Percentiles rank a stretch among this genome's conserved stretches.
Conservation (phyloP, 2,113 vertebrate genomes). For the Pipa parva region DNA sequence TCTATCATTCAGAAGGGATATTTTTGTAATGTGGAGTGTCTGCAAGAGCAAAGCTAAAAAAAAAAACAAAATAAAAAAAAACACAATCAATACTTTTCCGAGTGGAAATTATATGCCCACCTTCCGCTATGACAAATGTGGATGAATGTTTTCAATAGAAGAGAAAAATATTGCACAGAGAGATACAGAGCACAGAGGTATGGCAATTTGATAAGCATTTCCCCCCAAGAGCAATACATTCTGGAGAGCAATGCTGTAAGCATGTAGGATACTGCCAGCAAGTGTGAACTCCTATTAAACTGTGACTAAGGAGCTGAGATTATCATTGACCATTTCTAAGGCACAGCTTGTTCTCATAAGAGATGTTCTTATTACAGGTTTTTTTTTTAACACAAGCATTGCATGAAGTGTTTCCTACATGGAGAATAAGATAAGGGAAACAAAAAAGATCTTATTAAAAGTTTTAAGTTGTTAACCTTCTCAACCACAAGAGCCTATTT, state of each 20-base stretch:
- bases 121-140: slow-evolving; percentile 18
- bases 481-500: slow-evolving; percentile 14
- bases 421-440: slow-evolving; percentile 15
- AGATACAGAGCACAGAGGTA: slow-evolving; percentile 15
- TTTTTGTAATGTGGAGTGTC: neutral
- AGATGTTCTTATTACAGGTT: slow-evolving; percentile 16
- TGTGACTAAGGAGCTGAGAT: slow-evolving; percentile 28
- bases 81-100: neutral
- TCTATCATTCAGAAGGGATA: no score
- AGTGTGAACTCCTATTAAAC: slow-evolving; percentile 35
- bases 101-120: slow-evolving; percentile 18
- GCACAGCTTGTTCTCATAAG: slow-evolving; percentile 26
- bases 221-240: slow-evolving; percentile 9
- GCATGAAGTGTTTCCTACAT: slow-evolving; percentile 18
- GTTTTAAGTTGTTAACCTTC: slow-evolving; percentile 26
- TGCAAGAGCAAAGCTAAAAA: no score
- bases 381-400: slow-evolving; percentile 12
- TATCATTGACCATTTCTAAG: slow-evolving; percentile 34
- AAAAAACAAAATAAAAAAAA: neutral
- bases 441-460: slow-evolving; percentile 31
- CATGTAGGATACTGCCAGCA: slow-evolving; percentile 24
- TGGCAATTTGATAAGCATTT: slow-evolving; percentile 16
- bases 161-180: slow-evolving; percentile 22
- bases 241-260: slow-evolving; percentile 1
- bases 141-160: slow-evolving; percentile 11